Evolutionary conservation across 2,797 vertebrate genomes (phyloP).

Genomic region (Falco berigora): DNA sequence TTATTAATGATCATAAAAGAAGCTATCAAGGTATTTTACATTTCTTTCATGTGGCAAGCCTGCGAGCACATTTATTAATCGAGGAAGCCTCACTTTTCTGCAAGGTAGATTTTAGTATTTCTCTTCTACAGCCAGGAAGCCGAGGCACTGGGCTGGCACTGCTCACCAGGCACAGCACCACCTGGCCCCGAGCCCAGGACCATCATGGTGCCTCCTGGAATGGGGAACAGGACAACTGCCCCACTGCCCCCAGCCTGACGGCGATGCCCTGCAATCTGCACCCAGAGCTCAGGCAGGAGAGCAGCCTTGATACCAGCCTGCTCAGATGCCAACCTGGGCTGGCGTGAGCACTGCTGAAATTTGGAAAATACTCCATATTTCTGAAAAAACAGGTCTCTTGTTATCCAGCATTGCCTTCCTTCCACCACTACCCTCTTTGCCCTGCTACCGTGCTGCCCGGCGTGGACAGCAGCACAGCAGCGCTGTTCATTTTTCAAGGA

Average conservation of each 20-base stretch:
- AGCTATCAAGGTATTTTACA: conserved; percentile 47
- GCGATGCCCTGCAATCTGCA: background rate
- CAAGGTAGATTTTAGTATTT: background rate
- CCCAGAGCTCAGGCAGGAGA: accelerated
- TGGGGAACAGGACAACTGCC: accelerated
- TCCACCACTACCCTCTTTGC: background rate
- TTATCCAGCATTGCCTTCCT: background rate
- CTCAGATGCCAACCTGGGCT: background rate
- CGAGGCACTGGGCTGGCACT: accelerated
- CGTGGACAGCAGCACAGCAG: background rate
- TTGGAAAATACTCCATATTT: background rate
- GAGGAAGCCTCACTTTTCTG: conserved; percentile 42
- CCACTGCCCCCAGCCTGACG: accelerated
- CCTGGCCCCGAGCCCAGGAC: background rate
- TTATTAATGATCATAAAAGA: conserved; percentile 61
- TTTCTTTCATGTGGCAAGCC: conserved; percentile 63
- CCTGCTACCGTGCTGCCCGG: accelerated
- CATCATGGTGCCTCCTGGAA: accelerated
- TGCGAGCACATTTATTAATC: conserved; percentile 8
- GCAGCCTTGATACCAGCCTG: background rate
- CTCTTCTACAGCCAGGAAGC: background rate
- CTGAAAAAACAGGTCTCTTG: background rate
- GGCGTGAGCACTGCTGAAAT: background rate
- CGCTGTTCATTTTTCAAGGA: background rate
- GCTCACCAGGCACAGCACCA: background rate